A percentile compares a stretch with the other conserved stretches of the same genome.
Evolutionary conservation across 2,113 vertebrate species (phyloP).

Genomic region (Lathamus discolor): DNA sequence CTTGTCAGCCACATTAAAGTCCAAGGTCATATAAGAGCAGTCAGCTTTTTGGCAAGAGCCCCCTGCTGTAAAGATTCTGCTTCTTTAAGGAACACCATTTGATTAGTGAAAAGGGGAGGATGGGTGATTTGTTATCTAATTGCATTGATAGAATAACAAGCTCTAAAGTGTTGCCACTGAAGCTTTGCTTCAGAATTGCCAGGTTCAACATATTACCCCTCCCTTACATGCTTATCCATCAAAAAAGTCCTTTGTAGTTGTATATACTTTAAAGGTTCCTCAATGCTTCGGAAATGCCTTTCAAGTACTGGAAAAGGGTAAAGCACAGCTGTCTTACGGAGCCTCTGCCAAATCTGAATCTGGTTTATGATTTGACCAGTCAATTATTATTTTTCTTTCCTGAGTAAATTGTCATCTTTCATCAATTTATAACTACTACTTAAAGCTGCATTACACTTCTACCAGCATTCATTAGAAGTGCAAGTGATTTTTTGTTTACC

Average conservation of each 20-base stretch:
- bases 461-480: not conserved
- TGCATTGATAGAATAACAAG: not conserved
- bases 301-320: not conserved
- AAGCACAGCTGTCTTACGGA: not conserved
- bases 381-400: not conserved
- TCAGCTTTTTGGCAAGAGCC: not conserved
- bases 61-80: not conserved
- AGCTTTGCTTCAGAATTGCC: slow-evolving; percentile 15
- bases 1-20: not conserved
- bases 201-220: not conserved
- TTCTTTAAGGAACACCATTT: not conserved
- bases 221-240: not conserved
- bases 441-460: not conserved
- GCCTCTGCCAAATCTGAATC: not conserved
- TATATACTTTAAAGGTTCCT: not conserved
- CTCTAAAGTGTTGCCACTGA: not conserved
- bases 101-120: not conserved
- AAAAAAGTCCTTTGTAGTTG: not conserved
- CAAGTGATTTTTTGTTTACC: not conserved
- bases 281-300: not conserved
- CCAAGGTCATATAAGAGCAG: not conserved
- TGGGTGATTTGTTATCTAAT: not conserved
- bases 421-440: not conserved
- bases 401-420: not conserved
- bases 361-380: not conserved